Conservation (phyloP, 1,140 invertebrate species). For the Drosophila parvula region DNA sequence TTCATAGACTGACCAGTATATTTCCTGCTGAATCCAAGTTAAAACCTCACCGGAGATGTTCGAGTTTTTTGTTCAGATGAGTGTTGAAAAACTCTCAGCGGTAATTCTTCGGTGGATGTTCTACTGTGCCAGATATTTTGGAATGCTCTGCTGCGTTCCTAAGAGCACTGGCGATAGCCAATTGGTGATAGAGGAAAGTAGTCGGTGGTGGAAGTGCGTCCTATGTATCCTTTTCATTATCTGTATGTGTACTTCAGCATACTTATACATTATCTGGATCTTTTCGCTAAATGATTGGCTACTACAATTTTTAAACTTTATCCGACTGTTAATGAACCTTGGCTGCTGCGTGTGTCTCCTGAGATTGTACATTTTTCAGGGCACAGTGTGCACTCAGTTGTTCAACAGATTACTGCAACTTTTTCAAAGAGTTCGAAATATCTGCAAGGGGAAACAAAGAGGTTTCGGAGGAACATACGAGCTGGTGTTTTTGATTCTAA, state of each 20-base stretch:
- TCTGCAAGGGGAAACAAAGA: background rate
- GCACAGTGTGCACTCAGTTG: background rate
- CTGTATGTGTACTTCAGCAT: background rate
- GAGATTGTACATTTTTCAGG: conserved; percentile 25
- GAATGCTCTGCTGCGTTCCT: background rate
- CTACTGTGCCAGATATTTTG: background rate
- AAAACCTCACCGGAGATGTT: conserved; percentile 9
- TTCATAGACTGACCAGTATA: background rate
- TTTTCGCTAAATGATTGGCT: background rate
- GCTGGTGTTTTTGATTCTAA: conserved; percentile 18
- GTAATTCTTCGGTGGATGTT: conserved; percentile 14
- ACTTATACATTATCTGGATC: background rate
- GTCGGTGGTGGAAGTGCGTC: conserved; percentile 24
- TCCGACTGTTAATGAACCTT: background rate
- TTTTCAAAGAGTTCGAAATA: conserved; percentile 1
- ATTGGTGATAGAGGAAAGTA: background rate
- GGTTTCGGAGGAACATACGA: conserved; percentile 33
- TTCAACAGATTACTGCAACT: conserved; percentile 36
- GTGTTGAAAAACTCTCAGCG: conserved; percentile 8
- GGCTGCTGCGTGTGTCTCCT: conserved; percentile 10
- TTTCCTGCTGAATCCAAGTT: background rate
- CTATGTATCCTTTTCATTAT: background rate
- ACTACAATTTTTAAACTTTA: background rate
- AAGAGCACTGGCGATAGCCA: background rate
- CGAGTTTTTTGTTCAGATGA: background rate